Evolutionary conservation across 2,113 vertebrate genomes (phyloP).

Genomic region (Pagrus major): DNA sequence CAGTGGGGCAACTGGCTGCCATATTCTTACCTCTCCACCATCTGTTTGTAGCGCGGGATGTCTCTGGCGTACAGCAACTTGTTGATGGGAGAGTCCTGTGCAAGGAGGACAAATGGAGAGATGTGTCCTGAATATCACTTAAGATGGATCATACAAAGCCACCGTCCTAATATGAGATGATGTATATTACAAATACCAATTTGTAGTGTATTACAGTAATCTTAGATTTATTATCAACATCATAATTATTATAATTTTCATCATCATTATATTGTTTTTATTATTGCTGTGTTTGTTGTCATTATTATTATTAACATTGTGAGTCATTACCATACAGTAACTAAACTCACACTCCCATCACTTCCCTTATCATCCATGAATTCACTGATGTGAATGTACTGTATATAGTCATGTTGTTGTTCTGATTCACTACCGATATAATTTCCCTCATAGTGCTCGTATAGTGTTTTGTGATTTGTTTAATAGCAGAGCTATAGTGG

Average conservation of each 20-base stretch:
- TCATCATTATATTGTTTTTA: too few species aligned
- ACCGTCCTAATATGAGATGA: not conserved
- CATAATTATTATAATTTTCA: too few species aligned
- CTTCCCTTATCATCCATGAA: too few species aligned
- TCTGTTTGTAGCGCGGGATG: slow-evolving; percentile 87
- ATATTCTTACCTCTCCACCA: slow-evolving; percentile 85
- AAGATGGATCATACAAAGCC: not conserved
- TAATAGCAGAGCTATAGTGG: not conserved
- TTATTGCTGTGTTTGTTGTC: too few species aligned
- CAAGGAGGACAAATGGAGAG: slow-evolving; percentile 40
- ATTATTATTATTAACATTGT: too few species aligned
- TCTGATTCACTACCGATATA: not conserved
- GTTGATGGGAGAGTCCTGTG: slow-evolving; percentile 86
- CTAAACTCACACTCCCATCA: too few species aligned
- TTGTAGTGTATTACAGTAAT: too few species aligned
- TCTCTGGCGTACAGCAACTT: slow-evolving; percentile 86
- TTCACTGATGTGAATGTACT: not conserved
- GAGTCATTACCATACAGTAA: too few species aligned
- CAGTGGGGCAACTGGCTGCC: slow-evolving; percentile 54
- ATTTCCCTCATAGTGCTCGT: not conserved
- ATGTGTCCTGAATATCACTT: not conserved
- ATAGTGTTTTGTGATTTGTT: not conserved
- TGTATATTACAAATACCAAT: not conserved
- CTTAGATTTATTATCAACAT: too few species aligned
- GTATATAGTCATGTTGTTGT: not conserved